These are phyloP conservation scores for Pogonocherus hispidulus DNA, from an alignment of 2,888 invertebrate genomes.

Conservation along the genomic window DNA sequence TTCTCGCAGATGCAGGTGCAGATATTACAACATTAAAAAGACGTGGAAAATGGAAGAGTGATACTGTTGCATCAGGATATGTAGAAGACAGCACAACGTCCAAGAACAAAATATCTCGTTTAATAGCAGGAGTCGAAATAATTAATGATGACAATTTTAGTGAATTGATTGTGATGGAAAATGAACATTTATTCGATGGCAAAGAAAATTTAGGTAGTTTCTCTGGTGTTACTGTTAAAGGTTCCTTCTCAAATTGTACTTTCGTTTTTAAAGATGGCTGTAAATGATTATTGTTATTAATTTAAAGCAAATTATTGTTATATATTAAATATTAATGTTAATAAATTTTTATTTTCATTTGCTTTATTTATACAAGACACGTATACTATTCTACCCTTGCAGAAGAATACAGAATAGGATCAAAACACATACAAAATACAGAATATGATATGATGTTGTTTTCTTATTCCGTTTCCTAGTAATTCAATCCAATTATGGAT, in stretches of 20 bases:
- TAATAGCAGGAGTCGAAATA: conserved; percentile 1
- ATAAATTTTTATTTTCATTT: neutral
- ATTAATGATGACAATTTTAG: neutral
- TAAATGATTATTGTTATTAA: neutral
- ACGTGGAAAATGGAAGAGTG: conserved; percentile 19
- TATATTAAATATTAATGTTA: too few species aligned
- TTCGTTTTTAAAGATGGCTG: neutral
- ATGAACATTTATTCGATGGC: neutral
- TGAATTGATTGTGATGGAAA: neutral
- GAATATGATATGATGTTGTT: too few species aligned
- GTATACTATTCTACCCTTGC: neutral
- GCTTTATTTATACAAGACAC: neutral
- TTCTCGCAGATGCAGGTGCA: conserved; percentile 26
- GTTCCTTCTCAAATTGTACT: neutral
- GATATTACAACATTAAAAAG: conserved; percentile 32
- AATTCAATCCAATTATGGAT: too few species aligned
- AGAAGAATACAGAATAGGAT: too few species aligned
- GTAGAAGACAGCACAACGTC: neutral
- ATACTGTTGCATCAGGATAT: conserved; percentile 3
- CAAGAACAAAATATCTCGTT: neutral
- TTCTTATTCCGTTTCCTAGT: too few species aligned
- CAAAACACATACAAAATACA: too few species aligned
- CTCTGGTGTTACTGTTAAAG: neutral
- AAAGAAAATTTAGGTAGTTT: neutral
- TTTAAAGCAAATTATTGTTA: neutral